Evolutionary conservation across 2,113 vertebrate species (phyloP).

Genomic region (Otocyon megalotis): DNA sequence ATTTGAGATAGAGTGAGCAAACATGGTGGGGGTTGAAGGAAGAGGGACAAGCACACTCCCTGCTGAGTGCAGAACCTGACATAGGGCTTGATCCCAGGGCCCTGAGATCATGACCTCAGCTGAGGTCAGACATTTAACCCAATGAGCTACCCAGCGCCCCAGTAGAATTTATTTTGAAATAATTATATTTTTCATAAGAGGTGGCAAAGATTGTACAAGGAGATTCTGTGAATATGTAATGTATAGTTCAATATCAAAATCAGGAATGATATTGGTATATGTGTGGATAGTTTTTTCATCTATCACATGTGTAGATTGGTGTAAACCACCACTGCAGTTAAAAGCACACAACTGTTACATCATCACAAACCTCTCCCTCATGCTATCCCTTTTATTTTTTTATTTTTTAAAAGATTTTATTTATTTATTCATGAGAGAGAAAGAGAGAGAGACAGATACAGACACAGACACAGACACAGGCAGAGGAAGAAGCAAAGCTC

Average conservation of each 20-base stretch:
- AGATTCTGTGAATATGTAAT: background rate
- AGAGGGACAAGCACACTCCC: background rate
- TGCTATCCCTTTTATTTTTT: background rate
- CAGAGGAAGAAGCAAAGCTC: too few relatives aligned
- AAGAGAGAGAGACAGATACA: too few relatives aligned
- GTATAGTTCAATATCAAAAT: background rate
- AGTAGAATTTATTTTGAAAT: constrained; percentile 40
- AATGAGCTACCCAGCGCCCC: background rate
- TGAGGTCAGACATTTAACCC: background rate
- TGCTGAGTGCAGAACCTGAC: background rate
- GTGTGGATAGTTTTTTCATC: background rate
- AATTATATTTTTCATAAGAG: background rate
- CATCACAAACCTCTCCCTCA: background rate
- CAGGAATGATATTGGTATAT: background rate
- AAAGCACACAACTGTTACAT: background rate
- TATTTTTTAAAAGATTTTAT: too few relatives aligned
- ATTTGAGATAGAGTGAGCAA: background rate
- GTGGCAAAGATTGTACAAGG: background rate
- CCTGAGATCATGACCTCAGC: background rate
- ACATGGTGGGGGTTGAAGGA: background rate
- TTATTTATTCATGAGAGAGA: too few relatives aligned
- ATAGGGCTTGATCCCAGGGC: background rate
- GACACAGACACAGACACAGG: too few relatives aligned
- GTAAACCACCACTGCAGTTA: background rate
- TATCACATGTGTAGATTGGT: too few relatives aligned